Conservation (phyloP, 2,113 vertebrate genomes). For the Lepidothrix coronata region DNA sequence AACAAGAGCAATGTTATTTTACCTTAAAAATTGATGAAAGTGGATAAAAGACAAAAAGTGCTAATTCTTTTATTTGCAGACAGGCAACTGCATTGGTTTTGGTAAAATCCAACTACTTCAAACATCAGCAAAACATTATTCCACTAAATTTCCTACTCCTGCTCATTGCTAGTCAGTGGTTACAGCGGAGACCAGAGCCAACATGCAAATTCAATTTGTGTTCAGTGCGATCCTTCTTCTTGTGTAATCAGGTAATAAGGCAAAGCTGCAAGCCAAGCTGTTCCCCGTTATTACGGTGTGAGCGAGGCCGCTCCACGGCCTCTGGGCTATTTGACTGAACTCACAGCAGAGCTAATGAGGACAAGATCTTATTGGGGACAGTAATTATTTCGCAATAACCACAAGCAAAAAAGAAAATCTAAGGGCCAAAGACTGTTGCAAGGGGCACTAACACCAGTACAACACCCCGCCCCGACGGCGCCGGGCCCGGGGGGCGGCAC, state of each 20-base stretch:
- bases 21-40: neutral
- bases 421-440: rapidly evolving
- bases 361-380: rapidly evolving
- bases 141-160: neutral
- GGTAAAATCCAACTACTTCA: neutral
- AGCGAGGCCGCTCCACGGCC: rapidly evolving
- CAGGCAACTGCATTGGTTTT: neutral
- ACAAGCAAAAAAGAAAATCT: rapidly evolving
- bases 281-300: rapidly evolving
- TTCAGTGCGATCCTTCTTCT: neutral
- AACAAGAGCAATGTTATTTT: neutral
- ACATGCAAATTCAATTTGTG: rapidly evolving
- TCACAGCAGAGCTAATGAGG: rapidly evolving
- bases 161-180: neutral
- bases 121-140: neutral
- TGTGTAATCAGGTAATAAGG: rapidly evolving
- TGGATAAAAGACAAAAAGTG: neutral
- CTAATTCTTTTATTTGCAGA: neutral
- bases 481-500: no score
- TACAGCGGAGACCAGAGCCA: rapidly evolving
- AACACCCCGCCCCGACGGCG: no score
- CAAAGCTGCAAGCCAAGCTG: neutral
- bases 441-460: neutral
- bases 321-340: no score
- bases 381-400: rapidly evolving